These are phyloP conservation scores for Meloidogyne chitwoodi DNA, from an alignment of 1,140 invertebrate genomes.

Conservation along the genomic window DNA sequence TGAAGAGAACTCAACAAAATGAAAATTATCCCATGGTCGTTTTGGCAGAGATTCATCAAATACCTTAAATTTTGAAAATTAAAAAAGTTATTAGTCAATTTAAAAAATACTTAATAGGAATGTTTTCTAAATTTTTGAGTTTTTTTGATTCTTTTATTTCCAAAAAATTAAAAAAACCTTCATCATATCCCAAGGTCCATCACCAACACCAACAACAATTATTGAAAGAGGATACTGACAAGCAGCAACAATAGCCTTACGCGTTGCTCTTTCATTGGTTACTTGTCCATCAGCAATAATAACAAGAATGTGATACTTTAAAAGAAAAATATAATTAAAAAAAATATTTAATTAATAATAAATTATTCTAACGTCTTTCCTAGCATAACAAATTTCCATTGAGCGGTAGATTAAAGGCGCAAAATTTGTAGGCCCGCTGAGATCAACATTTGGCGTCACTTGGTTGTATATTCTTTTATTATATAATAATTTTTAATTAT, in stretches of 20 bases:
- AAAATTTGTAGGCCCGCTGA: conserved; percentile 63
- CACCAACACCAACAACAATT: conserved; percentile 67
- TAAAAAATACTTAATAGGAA: too few relatives aligned
- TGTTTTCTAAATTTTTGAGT: too few relatives aligned
- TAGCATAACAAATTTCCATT: conserved; percentile 62
- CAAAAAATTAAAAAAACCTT: conserved; percentile 34
- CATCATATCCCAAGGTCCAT: conserved; percentile 66
- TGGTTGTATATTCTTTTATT: conserved; percentile 58
- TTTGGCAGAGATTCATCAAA: conserved; percentile 65
- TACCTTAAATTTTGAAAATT: conserved; percentile 36
- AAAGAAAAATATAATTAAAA: conserved; percentile 4
- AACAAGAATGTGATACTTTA: conserved; percentile 64
- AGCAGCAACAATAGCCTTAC: conserved; percentile 65
- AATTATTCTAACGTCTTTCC: conserved; percentile 43
- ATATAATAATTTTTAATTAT: conserved; percentile 13
- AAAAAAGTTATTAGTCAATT: too few relatives aligned
- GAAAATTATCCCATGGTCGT: conserved; percentile 66
- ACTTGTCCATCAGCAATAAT: conserved; percentile 66
- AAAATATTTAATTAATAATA: not conserved
- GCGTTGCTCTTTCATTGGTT: conserved; percentile 62
- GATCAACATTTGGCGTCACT: conserved; percentile 58
- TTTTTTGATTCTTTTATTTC: not conserved
- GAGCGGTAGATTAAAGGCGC: conserved; percentile 64
- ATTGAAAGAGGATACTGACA: conserved; percentile 65
- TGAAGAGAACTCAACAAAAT: conserved; percentile 65